Base-by-base conservation (phyloP, 2,797 vertebrate genomes). In the Ctenosaura bakeri region DNA sequence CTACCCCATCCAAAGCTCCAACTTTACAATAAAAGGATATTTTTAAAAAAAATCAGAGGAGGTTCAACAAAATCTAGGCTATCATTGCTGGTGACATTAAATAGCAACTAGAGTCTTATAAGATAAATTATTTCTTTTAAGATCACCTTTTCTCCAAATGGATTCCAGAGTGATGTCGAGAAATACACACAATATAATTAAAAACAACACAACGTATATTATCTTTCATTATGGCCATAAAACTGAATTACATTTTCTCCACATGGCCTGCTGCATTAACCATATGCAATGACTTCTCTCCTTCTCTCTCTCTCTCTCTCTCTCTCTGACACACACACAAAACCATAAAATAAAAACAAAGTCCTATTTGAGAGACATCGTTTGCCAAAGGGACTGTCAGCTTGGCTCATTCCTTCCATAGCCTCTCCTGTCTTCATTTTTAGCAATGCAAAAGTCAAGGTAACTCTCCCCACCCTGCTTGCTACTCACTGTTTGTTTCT, bases 401-500 rank as follows among this genome's bases (percentile, higher is more conserved):
- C 29, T 90, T 88, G 76, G 85, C 0, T 81, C 59, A 78, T 64
- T 76, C 86, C 52, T 90, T 90, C 77, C 1, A 22, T 64, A 32
- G 42, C 42, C 22, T 80, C 22, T 42, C 56, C 35, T 42, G 32
- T 32, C 50, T 90, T 83, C 9, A 69, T 71, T 79, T 64, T 54
- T 0, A 0, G 69, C 64, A 59, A 79, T 35, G 52, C 20, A 56
- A 85, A 82, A 29, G n/a, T 42, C 1, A 69, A 64, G 81, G 24
- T 66, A 71, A 83, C 24, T 50, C 6, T 1, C 66, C 50, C 4
- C 6, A n/a, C 46, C 0, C 59, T 26, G 5, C 82, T 29, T 50
- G 22, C 52, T 54, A 85, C 69, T 85, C 78, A 18, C 77, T 9
- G 1, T 64, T 94, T 88, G 89, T 85, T 92, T 77, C 91, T 69